phyloP scores from a whole-genome alignment of 2,113 vertebrate species.

The Thinocorus orbignyianus region DNA sequence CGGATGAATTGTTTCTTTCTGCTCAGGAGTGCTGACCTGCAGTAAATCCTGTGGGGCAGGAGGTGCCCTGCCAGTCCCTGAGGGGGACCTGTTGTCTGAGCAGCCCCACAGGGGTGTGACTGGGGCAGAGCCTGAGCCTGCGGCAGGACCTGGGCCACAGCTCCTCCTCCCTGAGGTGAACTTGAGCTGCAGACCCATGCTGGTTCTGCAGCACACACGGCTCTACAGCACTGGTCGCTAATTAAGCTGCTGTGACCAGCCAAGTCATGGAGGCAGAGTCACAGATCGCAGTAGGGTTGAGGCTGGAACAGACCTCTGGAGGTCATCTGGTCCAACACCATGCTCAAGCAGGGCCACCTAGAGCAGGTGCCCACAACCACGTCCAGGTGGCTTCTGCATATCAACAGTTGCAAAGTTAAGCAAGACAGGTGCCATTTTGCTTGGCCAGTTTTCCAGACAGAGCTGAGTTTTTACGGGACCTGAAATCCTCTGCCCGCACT shows the following conservation, averaged over 20 bases:
- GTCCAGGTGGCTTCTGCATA: accelerated
- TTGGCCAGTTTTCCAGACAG: not conserved
- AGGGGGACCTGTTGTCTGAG: not conserved
- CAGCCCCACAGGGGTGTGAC: accelerated
- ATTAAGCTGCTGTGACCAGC: not conserved
- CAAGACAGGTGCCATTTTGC: not conserved
- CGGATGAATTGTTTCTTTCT: not conserved
- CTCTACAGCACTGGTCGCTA: accelerated
- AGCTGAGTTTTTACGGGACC: not conserved
- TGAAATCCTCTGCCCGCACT: not conserved
- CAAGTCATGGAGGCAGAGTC: not conserved
- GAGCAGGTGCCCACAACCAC: not conserved
- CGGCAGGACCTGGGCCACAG: not conserved
- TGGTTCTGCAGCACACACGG: accelerated
- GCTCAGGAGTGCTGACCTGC: not conserved
- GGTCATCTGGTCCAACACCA: not conserved
- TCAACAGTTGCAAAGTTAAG: not conserved
- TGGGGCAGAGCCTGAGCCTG: not conserved
- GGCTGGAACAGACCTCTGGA: not conserved
- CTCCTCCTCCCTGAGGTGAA: not conserved
- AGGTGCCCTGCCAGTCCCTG: accelerated
- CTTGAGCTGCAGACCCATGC: not conserved
- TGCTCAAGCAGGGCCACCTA: not conserved
- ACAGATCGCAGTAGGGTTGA: not conserved
- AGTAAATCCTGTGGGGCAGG: not conserved